Conservation (phyloP, 2,113 vertebrate species). For the Nanorana parkeri region DNA sequence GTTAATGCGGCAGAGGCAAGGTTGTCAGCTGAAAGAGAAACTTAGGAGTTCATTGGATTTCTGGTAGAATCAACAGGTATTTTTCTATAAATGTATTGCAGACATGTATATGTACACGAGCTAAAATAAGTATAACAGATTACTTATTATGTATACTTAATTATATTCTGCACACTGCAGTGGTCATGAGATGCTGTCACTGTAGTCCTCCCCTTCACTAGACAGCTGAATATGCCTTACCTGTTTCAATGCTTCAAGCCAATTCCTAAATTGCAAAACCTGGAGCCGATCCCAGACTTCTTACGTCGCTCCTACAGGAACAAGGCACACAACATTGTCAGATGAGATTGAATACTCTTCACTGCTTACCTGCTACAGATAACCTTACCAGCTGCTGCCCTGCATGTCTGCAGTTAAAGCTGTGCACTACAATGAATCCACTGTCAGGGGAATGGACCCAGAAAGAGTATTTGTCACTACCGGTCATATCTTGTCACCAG, state of each 20-base stretch:
- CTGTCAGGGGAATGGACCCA: background rate
- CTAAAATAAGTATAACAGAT: too few species aligned
- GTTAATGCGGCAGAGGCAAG: too few species aligned
- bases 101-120: too few species aligned
- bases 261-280: conserved; percentile 36
- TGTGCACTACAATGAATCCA: conserved; percentile 15
- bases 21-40: too few species aligned
- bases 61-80: too few species aligned
- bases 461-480: background rate
- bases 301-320: background rate
- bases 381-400: conserved; percentile 34
- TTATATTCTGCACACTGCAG: background rate
- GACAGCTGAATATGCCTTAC: conserved; percentile 1
- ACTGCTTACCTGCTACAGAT: conserved; percentile 24
- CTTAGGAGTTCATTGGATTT: too few species aligned
- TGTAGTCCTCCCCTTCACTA: background rate
- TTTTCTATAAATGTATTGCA: too few species aligned
- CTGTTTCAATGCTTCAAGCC: conserved; percentile 6
- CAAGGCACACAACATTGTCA: conserved; percentile 8
- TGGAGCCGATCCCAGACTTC: conserved; percentile 19
- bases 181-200: conserved; percentile 14
- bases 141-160: too few species aligned
- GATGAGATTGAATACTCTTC: conserved; percentile 21
- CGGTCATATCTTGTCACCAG: background rate
- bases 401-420: background rate